Evolutionary conservation across 2,113 vertebrate genomes (phyloP), one percentile per base, ranked within the genome.

Genomic region (Anarrhichthys ocellatus): DNA sequence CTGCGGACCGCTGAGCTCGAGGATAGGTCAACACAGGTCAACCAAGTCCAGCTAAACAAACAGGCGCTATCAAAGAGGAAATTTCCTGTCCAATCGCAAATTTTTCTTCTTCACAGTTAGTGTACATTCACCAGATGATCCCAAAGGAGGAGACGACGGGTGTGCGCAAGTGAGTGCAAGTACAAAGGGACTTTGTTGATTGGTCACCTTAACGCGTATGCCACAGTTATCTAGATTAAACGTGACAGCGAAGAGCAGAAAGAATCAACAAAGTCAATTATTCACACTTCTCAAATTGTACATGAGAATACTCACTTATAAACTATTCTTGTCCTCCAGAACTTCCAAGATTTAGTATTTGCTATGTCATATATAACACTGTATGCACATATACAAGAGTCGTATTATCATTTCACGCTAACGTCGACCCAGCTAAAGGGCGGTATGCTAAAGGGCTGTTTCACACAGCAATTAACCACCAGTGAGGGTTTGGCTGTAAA

Each of bases 1-100:
- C 82, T 73, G 82, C 22, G 54, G 83, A 84, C 76, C 38, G 84
- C 88, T 73, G 81, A 86, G 89, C 86, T 78, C n/a, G 83, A 90
- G 91, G 81, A 82, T 27, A 73, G 90, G 90, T 93, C 89, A 88
- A 73, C 79, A 61, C 56, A 83, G 91, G 92, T 92, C 92, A 92
- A 90, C 76, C 59, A 18, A 91, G 87, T 89, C 84, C 93, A 93
- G 92, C 93, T 94, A 94, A 87, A 92, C 89, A 94, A 94, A 94
- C 92, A 92, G 0, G 2, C 56, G 46, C 87, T 93, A 93, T 94
- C 93, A 94, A 92, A 94, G 92, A 91, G 87, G 86, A 94, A 89
- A 93, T 94, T 90, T 92, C 92, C 92, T 89, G 87, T 92, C 80
- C 91, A 80, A 90, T 91, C 91, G 79, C 78, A 71, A 81, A 83